These are phyloP conservation scores for Conus betulinus DNA, from an alignment of 1,140 invertebrate species.

Conservation along the genomic window DNA sequence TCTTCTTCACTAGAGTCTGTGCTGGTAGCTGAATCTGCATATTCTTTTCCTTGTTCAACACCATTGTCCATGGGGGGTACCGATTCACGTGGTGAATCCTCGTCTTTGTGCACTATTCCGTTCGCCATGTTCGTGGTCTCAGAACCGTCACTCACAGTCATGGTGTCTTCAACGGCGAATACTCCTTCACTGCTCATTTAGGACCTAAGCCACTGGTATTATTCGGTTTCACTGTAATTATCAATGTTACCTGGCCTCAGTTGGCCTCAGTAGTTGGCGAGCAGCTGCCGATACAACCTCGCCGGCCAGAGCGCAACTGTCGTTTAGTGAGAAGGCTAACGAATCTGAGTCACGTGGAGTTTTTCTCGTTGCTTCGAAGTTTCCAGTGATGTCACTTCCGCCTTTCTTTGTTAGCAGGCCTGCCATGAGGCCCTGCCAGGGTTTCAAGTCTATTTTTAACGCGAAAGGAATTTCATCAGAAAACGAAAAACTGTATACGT, in stretches of 20 bases:
- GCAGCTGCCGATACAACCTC: background rate
- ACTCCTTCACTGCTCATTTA: background rate
- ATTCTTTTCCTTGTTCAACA: no score
- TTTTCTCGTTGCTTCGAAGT: background rate
- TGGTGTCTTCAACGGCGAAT: background rate
- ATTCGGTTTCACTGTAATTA: no score
- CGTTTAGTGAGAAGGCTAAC: background rate
- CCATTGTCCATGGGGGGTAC: no score
- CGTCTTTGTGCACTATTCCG: background rate
- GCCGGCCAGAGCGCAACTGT: background rate
- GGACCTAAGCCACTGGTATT: no score
- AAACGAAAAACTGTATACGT: background rate
- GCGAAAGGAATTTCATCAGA: background rate
- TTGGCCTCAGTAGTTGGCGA: no score
- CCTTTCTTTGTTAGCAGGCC: background rate
- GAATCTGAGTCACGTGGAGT: background rate
- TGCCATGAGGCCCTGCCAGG: background rate
- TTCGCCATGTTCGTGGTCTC: background rate
- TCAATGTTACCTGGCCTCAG: no score
- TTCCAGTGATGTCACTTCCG: background rate
- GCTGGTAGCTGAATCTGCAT: constrained; percentile 13
- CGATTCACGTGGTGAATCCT: background rate
- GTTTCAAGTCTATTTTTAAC: background rate
- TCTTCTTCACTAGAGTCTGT: constrained; percentile 58
- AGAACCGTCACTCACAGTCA: background rate